These are phyloP conservation scores for Sebastes hubbsi DNA, from an alignment of 2,797 vertebrate species.

Conservation along the genomic window DNA sequence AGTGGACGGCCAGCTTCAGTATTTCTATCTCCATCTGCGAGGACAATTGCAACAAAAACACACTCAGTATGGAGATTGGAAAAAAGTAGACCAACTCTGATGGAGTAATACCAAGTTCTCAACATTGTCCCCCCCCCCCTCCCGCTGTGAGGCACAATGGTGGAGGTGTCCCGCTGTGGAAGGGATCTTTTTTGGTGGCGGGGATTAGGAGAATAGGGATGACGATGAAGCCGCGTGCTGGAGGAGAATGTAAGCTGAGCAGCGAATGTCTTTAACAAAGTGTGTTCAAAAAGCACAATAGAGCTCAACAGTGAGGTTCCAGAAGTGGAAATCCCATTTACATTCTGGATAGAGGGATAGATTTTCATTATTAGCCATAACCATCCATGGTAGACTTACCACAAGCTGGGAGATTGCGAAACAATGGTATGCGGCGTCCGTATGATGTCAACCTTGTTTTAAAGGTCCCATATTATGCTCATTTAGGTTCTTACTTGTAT, in stretches of 20 bases:
- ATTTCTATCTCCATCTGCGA: slow-evolving; percentile 92
- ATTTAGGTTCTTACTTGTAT: no score
- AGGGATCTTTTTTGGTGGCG: background rate
- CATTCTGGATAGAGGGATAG: no score
- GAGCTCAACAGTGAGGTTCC: no score
- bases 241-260: background rate
- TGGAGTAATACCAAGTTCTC: background rate
- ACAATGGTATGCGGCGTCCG: no score
- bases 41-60: background rate
- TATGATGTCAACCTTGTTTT: no score
- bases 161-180: background rate
- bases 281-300: background rate
- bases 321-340: no score
- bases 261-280: background rate
- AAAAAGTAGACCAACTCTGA: background rate
- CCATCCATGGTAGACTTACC: no score
- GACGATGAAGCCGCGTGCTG: background rate
- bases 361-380: no score
- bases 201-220: slow-evolving; percentile 3
- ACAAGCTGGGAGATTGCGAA: no score
- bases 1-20: slow-evolving; percentile 88
- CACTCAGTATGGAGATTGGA: background rate
- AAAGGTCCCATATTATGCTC: no score
- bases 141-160: background rate
- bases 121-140: background rate